phyloP scores from a whole-genome alignment of 2,113 vertebrate species.

The Beaufortia kweichowensis region DNA sequence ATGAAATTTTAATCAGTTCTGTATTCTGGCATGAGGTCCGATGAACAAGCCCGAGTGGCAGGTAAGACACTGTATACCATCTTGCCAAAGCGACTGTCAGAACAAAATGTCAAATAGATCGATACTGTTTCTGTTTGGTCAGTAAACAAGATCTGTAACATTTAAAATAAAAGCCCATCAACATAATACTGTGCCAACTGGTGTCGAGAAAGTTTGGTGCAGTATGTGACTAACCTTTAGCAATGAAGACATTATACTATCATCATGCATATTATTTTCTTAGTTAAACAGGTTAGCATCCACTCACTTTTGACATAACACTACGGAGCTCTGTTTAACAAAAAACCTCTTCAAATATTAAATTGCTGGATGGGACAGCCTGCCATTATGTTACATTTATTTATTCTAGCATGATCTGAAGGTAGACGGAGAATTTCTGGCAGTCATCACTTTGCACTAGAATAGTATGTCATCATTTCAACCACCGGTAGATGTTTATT shows the following conservation, averaged over 20 bases:
- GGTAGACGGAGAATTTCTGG: constrained; percentile 21
- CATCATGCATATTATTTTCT: constrained; percentile 20
- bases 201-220: no score
- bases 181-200: neutral
- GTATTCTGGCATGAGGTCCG: constrained; percentile 15
- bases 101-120: constrained; percentile 27
- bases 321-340: constrained; percentile 4
- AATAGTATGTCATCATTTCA: constrained; percentile 55
- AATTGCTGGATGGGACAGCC: constrained; percentile 3
- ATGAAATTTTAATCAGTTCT: constrained; percentile 30
- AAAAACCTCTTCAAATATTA: constrained; percentile 43
- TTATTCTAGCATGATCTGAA: constrained; percentile 52
- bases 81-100: constrained; percentile 17
- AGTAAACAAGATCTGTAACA: constrained; percentile 15
- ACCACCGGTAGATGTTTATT: constrained; percentile 54
- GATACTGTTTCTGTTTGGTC: constrained; percentile 2
- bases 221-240: neutral
- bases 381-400: constrained; percentile 35
- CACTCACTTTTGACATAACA: neutral
- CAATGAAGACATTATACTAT: neutral
- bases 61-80: neutral
- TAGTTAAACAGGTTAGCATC: constrained; percentile 14
- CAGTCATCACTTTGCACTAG: constrained; percentile 53
- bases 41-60: neutral
- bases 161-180: neutral